Evolutionary conservation across 2,113 vertebrate species (phyloP), one percentile per base, ranked within the genome.

Genomic region (Lanius ludovicianus): DNA sequence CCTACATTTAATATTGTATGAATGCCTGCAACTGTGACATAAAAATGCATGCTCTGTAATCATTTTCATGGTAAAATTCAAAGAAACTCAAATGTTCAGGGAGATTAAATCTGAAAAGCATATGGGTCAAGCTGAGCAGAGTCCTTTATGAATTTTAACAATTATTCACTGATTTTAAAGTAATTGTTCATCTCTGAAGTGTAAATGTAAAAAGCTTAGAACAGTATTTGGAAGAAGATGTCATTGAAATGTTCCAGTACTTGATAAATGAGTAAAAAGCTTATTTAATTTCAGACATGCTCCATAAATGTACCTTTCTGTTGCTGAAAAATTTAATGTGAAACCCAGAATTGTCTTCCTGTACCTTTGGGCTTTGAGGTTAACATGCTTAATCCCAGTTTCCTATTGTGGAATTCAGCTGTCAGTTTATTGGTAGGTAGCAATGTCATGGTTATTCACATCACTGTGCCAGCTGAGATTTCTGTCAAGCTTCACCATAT

Each of bases 361-460:
- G 19, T 87, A 46, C 24, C 62, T 81, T 37, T 71, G 53, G 56
- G 78, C 14, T 84, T 84, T 90, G 70, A 93, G 49, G 79, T 95
- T 97, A 96, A 86, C 30, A 41, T 69, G 37, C 63, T 88, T 90
- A 84, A 94, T 73, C 92, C 39, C 55, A 62, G 46, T 91, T 96
- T 94, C 44, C 91, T 94, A 22, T 73, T 84, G 47, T 81, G 52
- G 27, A 89, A 33, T 95, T 93, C 95, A 93, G 68, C 65, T 94
- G 69, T 77, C 76, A 91, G 47, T 89, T 93, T 90, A 42, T 55
- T 82, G 57, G 70, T 87, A 85, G 94, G 78, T 75, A 67, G 50
- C 69, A 70, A 65, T 83, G 50, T 87, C 81, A 49, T 91, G 24
- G 90, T 96, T 96, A 80, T 95, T 95, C 90, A 79, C 65, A 85